A percentile compares a stretch with the other conserved stretches of the same genome.
phyloP scores from a whole-genome alignment of 2,888 invertebrate genomes.

The Abrostola triplasia region DNA sequence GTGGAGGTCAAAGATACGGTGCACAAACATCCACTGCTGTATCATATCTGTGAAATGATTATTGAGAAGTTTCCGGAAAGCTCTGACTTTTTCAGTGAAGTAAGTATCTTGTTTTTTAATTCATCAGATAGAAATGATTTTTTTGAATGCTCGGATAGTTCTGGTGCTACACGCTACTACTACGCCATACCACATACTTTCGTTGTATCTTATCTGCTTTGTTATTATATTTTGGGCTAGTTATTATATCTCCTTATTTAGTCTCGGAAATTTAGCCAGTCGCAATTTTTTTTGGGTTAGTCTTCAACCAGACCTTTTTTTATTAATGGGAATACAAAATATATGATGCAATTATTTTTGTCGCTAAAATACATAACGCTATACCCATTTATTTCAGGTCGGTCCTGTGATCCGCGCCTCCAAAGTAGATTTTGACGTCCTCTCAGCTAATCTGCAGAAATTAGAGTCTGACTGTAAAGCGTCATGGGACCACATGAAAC shows the following conservation, averaged over 20 bases:
- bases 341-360: too few species aligned
- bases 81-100: conserved; percentile 99
- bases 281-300: too few species aligned
- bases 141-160: too few species aligned
- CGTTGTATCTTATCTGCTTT: too few species aligned
- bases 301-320: too few species aligned
- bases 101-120: conserved; percentile 73
- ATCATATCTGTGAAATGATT: conserved; percentile 99
- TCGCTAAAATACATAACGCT: not conserved
- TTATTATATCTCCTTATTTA: too few species aligned
- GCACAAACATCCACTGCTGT: conserved; percentile 98
- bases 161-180: too few species aligned
- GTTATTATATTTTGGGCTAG: too few species aligned
- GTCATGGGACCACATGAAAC: conserved; percentile 98
- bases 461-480: conserved; percentile 98
- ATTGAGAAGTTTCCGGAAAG: conserved; percentile 98
- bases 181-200: too few species aligned
- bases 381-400: conserved; percentile 86
- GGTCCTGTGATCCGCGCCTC: conserved; percentile 96
- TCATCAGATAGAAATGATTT: not conserved
- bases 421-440: conserved; percentile 98
- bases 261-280: too few species aligned
- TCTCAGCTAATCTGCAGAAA: conserved; percentile 94
- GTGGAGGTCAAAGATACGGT: conserved; percentile 99
- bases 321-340: too few species aligned